Evolutionary conservation across 2,888 invertebrate genomes (phyloP), one percentile per base, ranked within the genome.

Genomic region (Lasioglossum oenotherae): DNA sequence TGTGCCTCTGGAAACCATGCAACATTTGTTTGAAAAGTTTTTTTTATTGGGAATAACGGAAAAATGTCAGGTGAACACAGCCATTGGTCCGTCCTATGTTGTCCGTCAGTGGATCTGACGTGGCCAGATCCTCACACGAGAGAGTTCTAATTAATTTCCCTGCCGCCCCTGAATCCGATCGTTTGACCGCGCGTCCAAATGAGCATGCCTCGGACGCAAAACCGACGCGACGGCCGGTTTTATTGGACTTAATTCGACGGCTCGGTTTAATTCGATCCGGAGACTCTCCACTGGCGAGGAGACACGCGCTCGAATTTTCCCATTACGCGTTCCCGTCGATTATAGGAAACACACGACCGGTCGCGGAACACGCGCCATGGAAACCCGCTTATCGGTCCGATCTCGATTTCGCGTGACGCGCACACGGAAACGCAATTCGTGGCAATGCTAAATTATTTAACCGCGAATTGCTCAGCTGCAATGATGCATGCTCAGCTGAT

Each of bases 221-320:
- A 75, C 57, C 75, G 53, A 14, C 67, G 64, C n/a, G 73, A 27
- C 57, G 71, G 71, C 38, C 41, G 35, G 78, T 78, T 87, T 91
- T 84, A 86, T 90, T 88, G 82, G 74, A 86, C 87, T 89, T 90
- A 89, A 91, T 89, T 91, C 84, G 82, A 82, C 71, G 73, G 85
- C 46, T 76, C 80, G 85, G 46, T 81, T 83, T 84, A 83, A 89
- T 82, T 80, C 79, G 81, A 91, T 79, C 69, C 82, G 71, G 72
- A 60, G 69, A 77, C 81, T 57, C 81, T 57, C 35, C 1, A 31
- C 49, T 41, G 78, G 76, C 81, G 72, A 69, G 67, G 31, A 74
- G 41, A 69, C 49, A 46, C 78, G 74, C 27, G n/a, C 23, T 19
- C 14, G 41, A n/a, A 23, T 44, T 60, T 38, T 16, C 38, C 27